Conservation (phyloP, 2,888 invertebrate species). For the Celastrina argiolus region DNA sequence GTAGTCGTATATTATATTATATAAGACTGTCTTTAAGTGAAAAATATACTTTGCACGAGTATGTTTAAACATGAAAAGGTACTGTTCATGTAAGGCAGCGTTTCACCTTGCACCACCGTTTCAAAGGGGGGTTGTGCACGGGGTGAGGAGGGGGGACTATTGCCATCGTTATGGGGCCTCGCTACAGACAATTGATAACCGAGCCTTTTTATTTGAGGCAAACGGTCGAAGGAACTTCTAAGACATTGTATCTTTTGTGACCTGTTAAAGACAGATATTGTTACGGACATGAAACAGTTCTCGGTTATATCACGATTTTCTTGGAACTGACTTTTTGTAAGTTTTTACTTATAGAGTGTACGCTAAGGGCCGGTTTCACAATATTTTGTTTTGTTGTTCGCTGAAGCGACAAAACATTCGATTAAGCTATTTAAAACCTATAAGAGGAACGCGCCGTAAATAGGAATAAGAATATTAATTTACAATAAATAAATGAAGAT, state of each 20-base stretch:
- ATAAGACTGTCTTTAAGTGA: neutral
- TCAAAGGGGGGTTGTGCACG: conserved; percentile 32
- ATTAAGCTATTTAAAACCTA: no score
- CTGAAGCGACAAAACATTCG: no score
- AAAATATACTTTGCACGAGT: neutral
- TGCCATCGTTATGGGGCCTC: conserved; percentile 71
- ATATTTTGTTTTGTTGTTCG: no score
- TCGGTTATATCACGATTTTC: neutral
- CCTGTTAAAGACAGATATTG: conserved; percentile 34
- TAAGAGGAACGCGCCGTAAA: no score
- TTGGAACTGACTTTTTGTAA: neutral
- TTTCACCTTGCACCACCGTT: neutral
- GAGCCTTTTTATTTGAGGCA: conserved; percentile 55
- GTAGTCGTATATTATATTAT: no score
- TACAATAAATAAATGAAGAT: no score
- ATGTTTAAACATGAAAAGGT: neutral
- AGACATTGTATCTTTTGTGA: conserved; percentile 32
- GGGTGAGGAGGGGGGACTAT: conserved; percentile 46
- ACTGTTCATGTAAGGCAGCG: neutral
- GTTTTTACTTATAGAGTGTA: neutral
- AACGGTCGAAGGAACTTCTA: conserved; percentile 37
- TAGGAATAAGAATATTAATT: no score
- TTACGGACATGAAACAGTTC: neutral
- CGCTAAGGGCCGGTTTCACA: no score
- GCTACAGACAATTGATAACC: conserved; percentile 68